phyloP scores from a whole-genome alignment of 2,113 vertebrate species.

The Fregata magnificens region DNA sequence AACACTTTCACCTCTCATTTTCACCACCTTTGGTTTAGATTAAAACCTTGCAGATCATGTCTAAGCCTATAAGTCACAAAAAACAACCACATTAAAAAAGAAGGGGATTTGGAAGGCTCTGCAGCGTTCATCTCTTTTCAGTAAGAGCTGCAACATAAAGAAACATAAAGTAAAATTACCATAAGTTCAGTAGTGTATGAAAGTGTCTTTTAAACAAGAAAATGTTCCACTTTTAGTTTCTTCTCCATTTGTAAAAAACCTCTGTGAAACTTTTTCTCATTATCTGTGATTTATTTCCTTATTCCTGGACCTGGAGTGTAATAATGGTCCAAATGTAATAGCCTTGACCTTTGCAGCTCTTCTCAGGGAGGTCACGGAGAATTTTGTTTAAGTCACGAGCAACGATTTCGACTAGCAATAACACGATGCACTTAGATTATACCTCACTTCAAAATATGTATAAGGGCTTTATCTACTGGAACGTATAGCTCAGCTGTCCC shows the following conservation, averaged over 20 bases:
- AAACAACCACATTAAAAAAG: not conserved
- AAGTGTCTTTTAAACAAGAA: not conserved
- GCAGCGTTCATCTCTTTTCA: not conserved
- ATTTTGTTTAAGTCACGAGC: conserved; percentile 29
- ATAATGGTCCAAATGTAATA: conserved; percentile 53
- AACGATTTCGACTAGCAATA: conserved; percentile 32
- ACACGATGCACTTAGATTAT: not conserved
- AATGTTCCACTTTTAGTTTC: not conserved
- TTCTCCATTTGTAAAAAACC: not conserved
- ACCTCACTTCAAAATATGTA: not conserved
- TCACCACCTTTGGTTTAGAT: conserved; percentile 15
- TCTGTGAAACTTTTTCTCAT: conserved; percentile 52
- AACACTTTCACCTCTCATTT: not conserved
- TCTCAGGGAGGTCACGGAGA: not conserved
- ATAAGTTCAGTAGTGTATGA: not conserved
- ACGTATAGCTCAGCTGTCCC: not conserved
- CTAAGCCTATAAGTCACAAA: not conserved
- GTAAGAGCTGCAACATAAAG: not conserved
- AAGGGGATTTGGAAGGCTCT: not conserved
- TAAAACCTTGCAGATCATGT: not conserved
- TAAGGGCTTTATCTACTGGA: not conserved
- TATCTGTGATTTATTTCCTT: conserved; percentile 50
- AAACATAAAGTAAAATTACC: not conserved
- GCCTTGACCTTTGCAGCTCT: conserved; percentile 58
- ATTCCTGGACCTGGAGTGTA: conserved; percentile 11